Evolutionary conservation across 2,797 vertebrate genomes (phyloP).

Genomic region (Chromis chromis): DNA sequence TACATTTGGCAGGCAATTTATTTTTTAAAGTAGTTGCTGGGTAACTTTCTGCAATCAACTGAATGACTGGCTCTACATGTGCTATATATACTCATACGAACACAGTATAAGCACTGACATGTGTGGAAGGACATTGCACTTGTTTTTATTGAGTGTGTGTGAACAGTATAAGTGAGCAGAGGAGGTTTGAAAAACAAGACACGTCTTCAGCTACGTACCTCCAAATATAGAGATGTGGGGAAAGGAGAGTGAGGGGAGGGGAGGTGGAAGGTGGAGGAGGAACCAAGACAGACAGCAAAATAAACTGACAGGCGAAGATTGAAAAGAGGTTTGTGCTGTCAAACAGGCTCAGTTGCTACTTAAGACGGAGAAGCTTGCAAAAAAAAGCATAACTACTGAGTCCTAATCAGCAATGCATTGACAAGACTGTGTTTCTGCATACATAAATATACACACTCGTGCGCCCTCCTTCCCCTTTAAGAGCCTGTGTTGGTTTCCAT

Average conservation of each 20-base stretch:
- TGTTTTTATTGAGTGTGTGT: conserved; percentile 23
- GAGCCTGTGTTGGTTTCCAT: conserved; percentile 57
- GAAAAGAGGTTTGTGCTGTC: conserved; percentile 12
- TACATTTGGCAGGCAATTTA: no score
- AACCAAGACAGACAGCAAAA: conserved; percentile 22
- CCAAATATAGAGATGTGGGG: conserved; percentile 73
- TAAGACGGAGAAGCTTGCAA: conserved; percentile 11
- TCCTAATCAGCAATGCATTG: conserved; percentile 2
- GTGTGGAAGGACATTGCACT: conserved; percentile 11
- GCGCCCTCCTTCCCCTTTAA: conserved; percentile 69
- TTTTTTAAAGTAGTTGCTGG: neutral
- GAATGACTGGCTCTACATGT: neutral
- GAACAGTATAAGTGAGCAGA: conserved; percentile 24
- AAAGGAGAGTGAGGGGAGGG: conserved; percentile 14
- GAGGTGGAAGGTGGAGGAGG: conserved; percentile 15
- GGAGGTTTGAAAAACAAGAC: conserved; percentile 58
- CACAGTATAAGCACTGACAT: neutral
- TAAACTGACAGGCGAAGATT: conserved; percentile 8
- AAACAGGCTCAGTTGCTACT: neutral
- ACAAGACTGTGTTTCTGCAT: conserved; percentile 7
- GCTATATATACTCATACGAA: neutral
- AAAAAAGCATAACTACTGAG: conserved; percentile 3
- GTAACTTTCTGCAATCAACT: neutral
- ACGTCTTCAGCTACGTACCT: conserved; percentile 44
- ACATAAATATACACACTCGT: conserved; percentile 35